Evolutionary conservation across 2,113 vertebrate species (phyloP).

Genomic region (Girardinichthys multiradiatus): DNA sequence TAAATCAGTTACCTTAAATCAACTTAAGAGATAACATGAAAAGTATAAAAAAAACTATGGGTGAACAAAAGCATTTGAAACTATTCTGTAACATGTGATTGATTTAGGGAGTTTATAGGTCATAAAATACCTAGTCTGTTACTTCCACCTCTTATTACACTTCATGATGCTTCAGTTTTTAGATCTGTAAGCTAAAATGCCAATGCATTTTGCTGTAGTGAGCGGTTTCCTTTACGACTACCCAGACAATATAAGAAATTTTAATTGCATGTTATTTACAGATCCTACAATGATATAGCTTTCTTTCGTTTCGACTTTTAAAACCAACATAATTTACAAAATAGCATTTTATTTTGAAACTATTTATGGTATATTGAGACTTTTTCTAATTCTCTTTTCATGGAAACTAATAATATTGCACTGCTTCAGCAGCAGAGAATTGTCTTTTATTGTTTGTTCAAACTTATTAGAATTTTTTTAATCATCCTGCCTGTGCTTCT

Average conservation of each 20-base stretch:
- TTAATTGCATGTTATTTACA: not conserved
- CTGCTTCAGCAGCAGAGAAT: not conserved
- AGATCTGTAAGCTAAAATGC: not conserved
- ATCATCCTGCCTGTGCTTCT: not conserved
- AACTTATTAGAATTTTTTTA: constrained; percentile 33
- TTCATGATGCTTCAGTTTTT: too few species aligned
- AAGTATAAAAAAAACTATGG: not conserved
- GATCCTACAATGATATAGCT: not conserved
- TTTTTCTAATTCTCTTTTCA: not conserved
- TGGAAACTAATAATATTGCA: too few species aligned
- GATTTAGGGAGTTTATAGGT: not conserved
- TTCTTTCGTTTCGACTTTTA: not conserved
- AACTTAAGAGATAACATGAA: not conserved
- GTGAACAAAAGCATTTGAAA: not conserved
- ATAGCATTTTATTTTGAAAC: not conserved
- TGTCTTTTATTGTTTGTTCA: constrained; percentile 7
- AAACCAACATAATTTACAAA: not conserved
- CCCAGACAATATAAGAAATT: not conserved
- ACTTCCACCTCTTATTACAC: not conserved
- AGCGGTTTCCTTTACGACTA: not conserved
- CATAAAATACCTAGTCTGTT: not conserved
- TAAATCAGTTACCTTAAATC: too few species aligned
- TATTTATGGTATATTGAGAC: not conserved
- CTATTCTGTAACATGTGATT: not conserved
- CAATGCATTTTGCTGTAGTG: not conserved